phyloP scores from a whole-genome alignment of 1,140 invertebrate genomes.

The Carposina sasakii region DNA sequence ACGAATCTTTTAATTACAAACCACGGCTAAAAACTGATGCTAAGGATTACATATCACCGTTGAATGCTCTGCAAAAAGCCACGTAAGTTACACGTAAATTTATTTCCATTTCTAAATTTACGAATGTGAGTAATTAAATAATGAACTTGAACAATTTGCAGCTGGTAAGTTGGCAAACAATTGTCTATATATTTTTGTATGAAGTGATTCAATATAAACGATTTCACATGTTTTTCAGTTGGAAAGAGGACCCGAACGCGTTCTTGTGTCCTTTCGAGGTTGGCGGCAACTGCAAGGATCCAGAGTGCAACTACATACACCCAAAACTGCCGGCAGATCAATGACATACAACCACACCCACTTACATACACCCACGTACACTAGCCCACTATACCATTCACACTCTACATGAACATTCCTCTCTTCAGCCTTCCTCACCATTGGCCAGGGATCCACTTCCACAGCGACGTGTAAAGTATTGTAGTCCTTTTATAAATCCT shows the following conservation, averaged over 20 bases:
- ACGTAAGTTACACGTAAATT: slow-evolving; percentile 58
- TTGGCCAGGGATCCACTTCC: slow-evolving; percentile 28
- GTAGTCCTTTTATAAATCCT: too few species aligned
- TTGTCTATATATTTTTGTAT: too few species aligned
- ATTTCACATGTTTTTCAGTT: slow-evolving; percentile 64
- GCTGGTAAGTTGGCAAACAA: too few species aligned
- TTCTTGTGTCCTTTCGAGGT: slow-evolving; percentile 69
- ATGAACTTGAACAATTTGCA: too few species aligned
- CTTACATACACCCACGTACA: slow-evolving; percentile 26
- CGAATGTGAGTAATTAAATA: too few species aligned
- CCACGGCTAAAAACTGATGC: slow-evolving; percentile 13
- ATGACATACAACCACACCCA: slow-evolving; percentile 33
- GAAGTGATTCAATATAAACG: too few species aligned
- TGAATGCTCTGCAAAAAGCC: slow-evolving; percentile 43
- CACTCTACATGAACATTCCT: slow-evolving; percentile 15
- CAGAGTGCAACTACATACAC: slow-evolving; percentile 67
- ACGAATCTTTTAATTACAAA: too few species aligned
- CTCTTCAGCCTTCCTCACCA: slow-evolving; percentile 2
- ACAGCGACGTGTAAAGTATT: slow-evolving; percentile 58
- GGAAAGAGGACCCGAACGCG: slow-evolving; percentile 59
- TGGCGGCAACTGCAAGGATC: slow-evolving; percentile 64
- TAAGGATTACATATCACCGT: slow-evolving; percentile 54
- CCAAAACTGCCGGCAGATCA: slow-evolving; percentile 38
- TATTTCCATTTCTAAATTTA: too few species aligned
- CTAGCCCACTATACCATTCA: slow-evolving; percentile 28